Percentiles rank a stretch among this genome's conserved stretches.
These are phyloP conservation scores for Loxodonta africana DNA, from an alignment of 2,113 vertebrate species.

Conservation along the genomic window DNA sequence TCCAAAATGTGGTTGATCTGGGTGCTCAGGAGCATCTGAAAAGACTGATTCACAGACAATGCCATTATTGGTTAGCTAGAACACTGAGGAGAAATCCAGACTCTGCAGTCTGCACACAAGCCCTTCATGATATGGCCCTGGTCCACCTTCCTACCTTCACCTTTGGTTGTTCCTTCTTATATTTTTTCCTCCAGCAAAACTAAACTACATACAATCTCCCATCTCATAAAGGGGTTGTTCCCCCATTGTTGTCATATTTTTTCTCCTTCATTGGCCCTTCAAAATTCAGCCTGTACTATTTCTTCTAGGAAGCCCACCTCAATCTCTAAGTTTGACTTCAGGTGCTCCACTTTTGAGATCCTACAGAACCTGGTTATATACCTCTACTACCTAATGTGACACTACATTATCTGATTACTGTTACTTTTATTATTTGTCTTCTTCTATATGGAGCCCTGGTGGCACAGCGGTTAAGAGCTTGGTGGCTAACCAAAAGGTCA, in stretches of 20 bases:
- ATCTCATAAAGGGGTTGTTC: background rate
- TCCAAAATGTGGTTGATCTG: background rate
- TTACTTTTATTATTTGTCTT: conserved; percentile 5
- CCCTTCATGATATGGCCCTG: background rate
- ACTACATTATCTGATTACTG: background rate
- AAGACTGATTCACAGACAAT: background rate
- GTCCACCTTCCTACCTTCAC: background rate
- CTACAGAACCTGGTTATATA: background rate
- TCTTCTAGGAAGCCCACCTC: background rate
- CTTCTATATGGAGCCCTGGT: background rate
- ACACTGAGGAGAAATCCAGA: background rate
- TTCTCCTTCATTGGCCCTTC: background rate
- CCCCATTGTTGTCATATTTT: background rate
- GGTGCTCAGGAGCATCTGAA: background rate
- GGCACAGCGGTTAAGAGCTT: too few species aligned
- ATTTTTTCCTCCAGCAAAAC: background rate
- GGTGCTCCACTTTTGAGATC: background rate
- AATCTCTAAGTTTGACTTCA: background rate
- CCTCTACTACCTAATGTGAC: background rate
- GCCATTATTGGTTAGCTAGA: background rate
- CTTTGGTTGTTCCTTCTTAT: background rate
- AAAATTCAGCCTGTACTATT: background rate
- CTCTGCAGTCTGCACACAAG: background rate
- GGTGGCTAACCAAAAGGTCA: too few species aligned
- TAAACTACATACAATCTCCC: background rate